Evolutionary conservation across 2,113 vertebrate genomes (phyloP), one percentile per base, ranked within the genome.

Genomic region (Rhizomys pruinosus): DNA sequence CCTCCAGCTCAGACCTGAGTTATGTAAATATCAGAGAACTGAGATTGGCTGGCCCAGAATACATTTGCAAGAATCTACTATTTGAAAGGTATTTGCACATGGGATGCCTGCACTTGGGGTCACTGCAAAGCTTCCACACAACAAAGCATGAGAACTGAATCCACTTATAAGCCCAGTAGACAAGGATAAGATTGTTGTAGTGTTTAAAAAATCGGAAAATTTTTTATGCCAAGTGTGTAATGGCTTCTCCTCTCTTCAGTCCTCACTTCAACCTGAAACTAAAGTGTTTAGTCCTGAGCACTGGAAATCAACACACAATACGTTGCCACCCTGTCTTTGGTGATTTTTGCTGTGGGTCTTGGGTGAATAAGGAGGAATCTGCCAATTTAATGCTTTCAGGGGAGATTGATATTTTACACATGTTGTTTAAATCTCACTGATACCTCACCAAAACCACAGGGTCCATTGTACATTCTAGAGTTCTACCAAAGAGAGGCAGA

Each of bases 1-100:
- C 77, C 74, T 57, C 71, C 29, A 57, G 44, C 84, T 66, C 79
- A 92, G 88, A 66, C 57, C 32, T 39, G 82, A 94, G 81, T 47
- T 88, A 92, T 71, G 57, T 73, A 96, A 95, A 95, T 47, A 96
- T 23, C 69, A 55, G 88, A 84, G 80, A 59, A 52, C 55, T 19
- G 22, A 29, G 57, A 27, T 74, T 55, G 64, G 52, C 42, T n/a
- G 25, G 42, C 8, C 27, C 12, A 10, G 69, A 90, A 77, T 68
- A 79, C 32, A 92, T 94, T 84, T 90, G 92, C 81, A 93, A 93
- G 74, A 82, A 66, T 66, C 29, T 34, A 27, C 63, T 82, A 59
- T 87, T 92, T 92, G 84, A 84, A 87, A 97, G 82, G 39, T 76
- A 76, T 80, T 77, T 77, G 15, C 76, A 87, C 68, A 5, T 5